Evolutionary conservation across 1,140 invertebrate species (phyloP).

Genomic region (Drosophila nannoptera): DNA sequence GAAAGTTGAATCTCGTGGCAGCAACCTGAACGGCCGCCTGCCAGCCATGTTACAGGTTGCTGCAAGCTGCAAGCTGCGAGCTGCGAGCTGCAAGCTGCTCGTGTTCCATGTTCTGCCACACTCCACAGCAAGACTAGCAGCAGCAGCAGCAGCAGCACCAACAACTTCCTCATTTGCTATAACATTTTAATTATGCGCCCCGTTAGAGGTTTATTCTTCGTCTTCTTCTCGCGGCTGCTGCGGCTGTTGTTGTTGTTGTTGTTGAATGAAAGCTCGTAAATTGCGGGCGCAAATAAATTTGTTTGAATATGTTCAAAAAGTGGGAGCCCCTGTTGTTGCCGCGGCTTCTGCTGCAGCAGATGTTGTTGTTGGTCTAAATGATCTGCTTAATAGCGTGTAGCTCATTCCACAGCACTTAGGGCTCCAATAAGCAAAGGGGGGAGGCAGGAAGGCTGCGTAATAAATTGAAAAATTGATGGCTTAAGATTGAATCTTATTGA

Average conservation of each 20-base stretch:
- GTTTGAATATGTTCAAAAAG: slow-evolving; percentile 63
- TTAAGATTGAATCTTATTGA: too few species aligned
- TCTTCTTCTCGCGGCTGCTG: slow-evolving; percentile 10
- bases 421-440: slow-evolving; percentile 16
- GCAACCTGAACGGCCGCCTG: slow-evolving; percentile 38
- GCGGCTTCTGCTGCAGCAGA: too few species aligned
- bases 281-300: slow-evolving; percentile 75
- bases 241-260: too few species aligned
- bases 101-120: slow-evolving; percentile 38
- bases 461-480: not conserved
- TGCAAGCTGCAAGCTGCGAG: slow-evolving; percentile 5
- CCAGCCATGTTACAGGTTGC: slow-evolving; percentile 23
- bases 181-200: slow-evolving; percentile 74
- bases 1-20: slow-evolving; percentile 42
- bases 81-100: slow-evolving; percentile 13
- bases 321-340: slow-evolving; percentile 16
- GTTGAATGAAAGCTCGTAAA: slow-evolving; percentile 54
- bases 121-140: too few species aligned
- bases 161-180: slow-evolving; percentile 71
- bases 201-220: slow-evolving; percentile 47
- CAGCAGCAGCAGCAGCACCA: slow-evolving; percentile 22
- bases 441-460: not conserved
- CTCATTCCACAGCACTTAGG: slow-evolving; percentile 18
- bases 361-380: slow-evolving; percentile 30
- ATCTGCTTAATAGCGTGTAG: slow-evolving; percentile 50